A percentile compares a stretch with the other conserved stretches of the same genome.
Evolutionary conservation across 2,797 vertebrate genomes (phyloP).

Genomic region (Phoxinus dragarum): DNA sequence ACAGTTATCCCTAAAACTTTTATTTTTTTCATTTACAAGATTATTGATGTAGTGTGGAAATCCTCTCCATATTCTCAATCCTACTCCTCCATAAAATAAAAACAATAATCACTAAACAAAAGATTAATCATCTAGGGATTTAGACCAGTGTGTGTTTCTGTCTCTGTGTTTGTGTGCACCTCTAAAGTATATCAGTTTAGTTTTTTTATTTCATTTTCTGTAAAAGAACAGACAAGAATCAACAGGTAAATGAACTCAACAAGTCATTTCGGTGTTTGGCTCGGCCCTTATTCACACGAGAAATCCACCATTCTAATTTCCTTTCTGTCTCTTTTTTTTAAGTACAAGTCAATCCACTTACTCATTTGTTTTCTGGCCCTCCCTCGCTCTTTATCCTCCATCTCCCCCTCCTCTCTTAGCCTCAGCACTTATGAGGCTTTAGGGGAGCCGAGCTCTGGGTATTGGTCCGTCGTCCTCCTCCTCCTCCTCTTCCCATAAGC

Average conservation of each 20-base stretch:
- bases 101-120: conserved; percentile 77
- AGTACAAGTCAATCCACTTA: conserved; percentile 71
- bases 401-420: conserved; percentile 73
- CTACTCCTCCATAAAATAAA: conserved; percentile 67
- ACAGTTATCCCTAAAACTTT: neutral
- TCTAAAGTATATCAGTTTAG: conserved; percentile 32
- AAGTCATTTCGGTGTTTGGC: conserved; percentile 66
- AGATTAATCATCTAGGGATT: conserved; percentile 69
- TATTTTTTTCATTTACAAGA: conserved; percentile 30
- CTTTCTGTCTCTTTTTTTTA: conserved; percentile 58
- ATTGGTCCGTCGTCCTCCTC: conserved; percentile 71
- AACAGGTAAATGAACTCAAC: conserved; percentile 61
- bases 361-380: conserved; percentile 69
- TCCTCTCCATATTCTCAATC: conserved; percentile 61
- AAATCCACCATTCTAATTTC: conserved; percentile 66
- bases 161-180: conserved; percentile 40
- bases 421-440: conserved; percentile 83
- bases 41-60: conserved; percentile 61
- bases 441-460: conserved; percentile 76
- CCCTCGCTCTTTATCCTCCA: conserved; percentile 56
- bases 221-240: conserved; percentile 55
- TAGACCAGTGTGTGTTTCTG: conserved; percentile 57
- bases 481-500: conserved; percentile 68
- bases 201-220: conserved; percentile 60
- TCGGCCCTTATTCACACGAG: conserved; percentile 64